phyloP scores from a whole-genome alignment of 2,113 vertebrate species.

The Tautogolabrus adspersus region DNA sequence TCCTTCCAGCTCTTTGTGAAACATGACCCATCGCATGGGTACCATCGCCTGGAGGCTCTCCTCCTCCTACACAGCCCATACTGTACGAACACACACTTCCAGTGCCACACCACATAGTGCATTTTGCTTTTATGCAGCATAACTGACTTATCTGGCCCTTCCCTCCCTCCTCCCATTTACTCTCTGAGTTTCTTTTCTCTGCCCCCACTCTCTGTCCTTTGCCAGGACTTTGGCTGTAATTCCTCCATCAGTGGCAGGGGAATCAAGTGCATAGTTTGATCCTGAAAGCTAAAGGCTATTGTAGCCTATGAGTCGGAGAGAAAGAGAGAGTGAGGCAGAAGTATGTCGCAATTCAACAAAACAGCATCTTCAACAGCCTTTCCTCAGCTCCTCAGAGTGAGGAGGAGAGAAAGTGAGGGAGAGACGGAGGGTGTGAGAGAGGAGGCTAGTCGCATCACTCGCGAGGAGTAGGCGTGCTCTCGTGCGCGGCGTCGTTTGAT shows the following conservation, averaged over 20 bases:
- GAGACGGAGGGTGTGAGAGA: conserved; percentile 28
- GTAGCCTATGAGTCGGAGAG: conserved; percentile 15
- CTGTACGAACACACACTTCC: conserved; percentile 63
- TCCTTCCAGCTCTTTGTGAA: conserved; percentile 61
- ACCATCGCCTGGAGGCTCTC: conserved; percentile 48
- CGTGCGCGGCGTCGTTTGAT: conserved; percentile 72
- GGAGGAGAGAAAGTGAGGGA: conserved; percentile 25
- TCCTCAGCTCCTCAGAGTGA: conserved; percentile 47
- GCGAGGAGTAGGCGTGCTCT: conserved; percentile 77
- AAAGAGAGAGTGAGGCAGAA: conserved; percentile 54
- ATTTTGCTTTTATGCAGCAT: conserved; percentile 51
- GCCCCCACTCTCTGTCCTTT: conserved; percentile 46
- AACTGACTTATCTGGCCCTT: conserved; percentile 41
- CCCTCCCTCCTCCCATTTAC: conserved; percentile 3
- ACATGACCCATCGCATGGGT: conserved; percentile 62
- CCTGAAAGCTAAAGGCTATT: conserved; percentile 81
- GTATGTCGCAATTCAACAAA: conserved; percentile 83
- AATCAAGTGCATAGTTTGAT: conserved; percentile 67
- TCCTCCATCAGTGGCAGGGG: conserved; percentile 78
- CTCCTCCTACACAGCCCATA: conserved; percentile 53
- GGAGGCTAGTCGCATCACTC: conserved; percentile 75
- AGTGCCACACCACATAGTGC: conserved; percentile 72
- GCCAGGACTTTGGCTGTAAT: conserved; percentile 83
- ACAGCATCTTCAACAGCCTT: conserved; percentile 60
- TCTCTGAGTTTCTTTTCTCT: conserved; percentile 42